Evolutionary conservation across 1,140 invertebrate species (phyloP), one percentile per base, ranked within the genome.

Genomic region (Chironomus striatipennis): DNA sequence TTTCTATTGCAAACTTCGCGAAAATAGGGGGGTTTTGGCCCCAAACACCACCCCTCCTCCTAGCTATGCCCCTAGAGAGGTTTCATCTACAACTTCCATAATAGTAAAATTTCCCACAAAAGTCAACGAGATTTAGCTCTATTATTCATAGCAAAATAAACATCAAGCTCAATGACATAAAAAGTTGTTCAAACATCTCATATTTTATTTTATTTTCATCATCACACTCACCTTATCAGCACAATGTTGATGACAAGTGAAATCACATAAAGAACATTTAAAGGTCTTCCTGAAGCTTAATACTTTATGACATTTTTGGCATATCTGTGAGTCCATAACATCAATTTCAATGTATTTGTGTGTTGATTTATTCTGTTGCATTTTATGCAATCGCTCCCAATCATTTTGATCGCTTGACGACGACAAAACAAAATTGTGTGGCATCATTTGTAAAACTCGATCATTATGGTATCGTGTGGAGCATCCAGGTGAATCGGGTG

Each of bases 161-260:
- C 18, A 20, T 34, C 24, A 34, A 34, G 24, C 24, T 34, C 24
- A 34, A 34, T 34, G 24, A 34, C 24, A 34, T 5, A 57, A n/a
- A 57, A 70, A 70, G 1, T 34, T 34, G 24, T 34, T 34, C 18
- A 70, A 17, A 70, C 65, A 70, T n/a, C 47, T 57, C 47, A 15
- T 57, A 8, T 47, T 8, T 9, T 47, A 47, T 47, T 47, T 47
- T 47, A 47, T 47, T 47, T 8, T 47, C 15, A 12, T 34, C 24
- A 34, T 34, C 24, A 34, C 24, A 57, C 65, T 70, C 65, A 70
- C 65, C 65, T 70, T 70, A 20, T 70, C 65, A 21, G 20, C 65
- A 18, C 65, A 70, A 70, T 70, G 65, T 12, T 70, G 65, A 18
- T 70, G 65, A 70, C 65, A 70, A 21, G 65, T 70, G 18, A 70